phyloP scores from a whole-genome alignment of 2,888 invertebrate genomes.

The Magallana nippona region DNA sequence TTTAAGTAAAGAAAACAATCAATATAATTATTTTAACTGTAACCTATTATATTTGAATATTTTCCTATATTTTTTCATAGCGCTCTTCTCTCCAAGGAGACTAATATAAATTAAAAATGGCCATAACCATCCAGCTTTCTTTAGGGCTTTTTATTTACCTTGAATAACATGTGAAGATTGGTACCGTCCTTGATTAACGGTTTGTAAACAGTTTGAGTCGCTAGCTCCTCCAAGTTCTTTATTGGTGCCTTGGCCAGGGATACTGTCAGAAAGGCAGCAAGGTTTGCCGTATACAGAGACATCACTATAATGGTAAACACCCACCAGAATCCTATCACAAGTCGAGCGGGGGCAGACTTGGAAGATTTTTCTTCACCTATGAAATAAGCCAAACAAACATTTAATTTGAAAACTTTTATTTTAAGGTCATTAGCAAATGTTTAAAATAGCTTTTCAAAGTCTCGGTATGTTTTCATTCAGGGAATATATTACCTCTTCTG shows the following conservation, averaged over 20 bases:
- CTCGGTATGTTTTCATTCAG: too few relatives aligned
- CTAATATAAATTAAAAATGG: too few relatives aligned
- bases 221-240: slow-evolving; percentile 57
- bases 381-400: not conserved
- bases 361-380: slow-evolving; percentile 54
- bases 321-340: slow-evolving; percentile 64
- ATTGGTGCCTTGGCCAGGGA: slow-evolving; percentile 55
- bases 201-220: slow-evolving; percentile 51
- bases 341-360: slow-evolving; percentile 54
- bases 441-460: too few relatives aligned
- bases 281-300: slow-evolving; percentile 63
- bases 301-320: slow-evolving; percentile 60
- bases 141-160: slow-evolving; percentile 43
- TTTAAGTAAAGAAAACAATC: too few relatives aligned
- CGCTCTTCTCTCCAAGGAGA: too few relatives aligned
- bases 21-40: too few relatives aligned
- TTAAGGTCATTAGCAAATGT: too few relatives aligned
- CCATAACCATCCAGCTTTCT: too few relatives aligned
- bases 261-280: slow-evolving; percentile 64
- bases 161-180: slow-evolving; percentile 55
- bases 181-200: slow-evolving; percentile 60
- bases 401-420: too few relatives aligned
- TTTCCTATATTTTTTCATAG: too few relatives aligned
- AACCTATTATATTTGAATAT: too few relatives aligned
- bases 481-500: too few relatives aligned